phyloP scores from a whole-genome alignment of 2,888 invertebrate genomes.

The Cataglyphis livida region DNA sequence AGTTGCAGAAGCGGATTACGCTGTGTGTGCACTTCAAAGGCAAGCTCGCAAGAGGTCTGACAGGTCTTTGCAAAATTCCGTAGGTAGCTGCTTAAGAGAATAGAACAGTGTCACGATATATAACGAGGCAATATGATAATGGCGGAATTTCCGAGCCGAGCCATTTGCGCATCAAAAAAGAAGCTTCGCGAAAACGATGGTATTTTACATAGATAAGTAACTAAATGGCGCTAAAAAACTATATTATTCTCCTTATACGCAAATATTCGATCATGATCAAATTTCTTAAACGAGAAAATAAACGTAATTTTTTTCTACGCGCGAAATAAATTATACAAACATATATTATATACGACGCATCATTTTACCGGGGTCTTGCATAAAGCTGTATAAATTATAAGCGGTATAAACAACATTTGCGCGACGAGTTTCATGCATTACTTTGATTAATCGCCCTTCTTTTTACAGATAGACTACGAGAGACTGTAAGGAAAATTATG shows the following conservation, averaged over 20 bases:
- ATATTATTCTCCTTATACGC: neutral
- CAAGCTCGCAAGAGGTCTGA: conserved; percentile 8
- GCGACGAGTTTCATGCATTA: conserved; percentile 8
- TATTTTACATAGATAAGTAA: neutral
- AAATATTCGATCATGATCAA: conserved; percentile 13
- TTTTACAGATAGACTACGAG: neutral
- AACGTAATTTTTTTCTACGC: neutral
- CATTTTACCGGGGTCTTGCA: neutral
- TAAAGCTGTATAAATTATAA: neutral
- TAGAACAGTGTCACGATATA: neutral
- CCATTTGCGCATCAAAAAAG: neutral
- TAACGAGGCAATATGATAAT: conserved; percentile 64
- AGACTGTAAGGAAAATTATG: neutral
- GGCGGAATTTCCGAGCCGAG: conserved; percentile 51
- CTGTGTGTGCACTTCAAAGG: conserved; percentile 7
- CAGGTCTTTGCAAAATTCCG: conserved; percentile 49
- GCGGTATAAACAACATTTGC: neutral
- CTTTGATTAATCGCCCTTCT: conserved; percentile 16
- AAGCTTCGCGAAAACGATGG: neutral
- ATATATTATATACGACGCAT: neutral
- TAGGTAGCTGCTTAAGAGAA: conserved; percentile 30
- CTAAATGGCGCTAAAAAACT: neutral
- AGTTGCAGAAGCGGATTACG: conserved; percentile 1
- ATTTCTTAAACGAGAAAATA: neutral
- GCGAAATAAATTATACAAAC: conserved; percentile 27